Conservation (phyloP, 2,797 vertebrate species). For the Coracias cyanogaster region DNA sequence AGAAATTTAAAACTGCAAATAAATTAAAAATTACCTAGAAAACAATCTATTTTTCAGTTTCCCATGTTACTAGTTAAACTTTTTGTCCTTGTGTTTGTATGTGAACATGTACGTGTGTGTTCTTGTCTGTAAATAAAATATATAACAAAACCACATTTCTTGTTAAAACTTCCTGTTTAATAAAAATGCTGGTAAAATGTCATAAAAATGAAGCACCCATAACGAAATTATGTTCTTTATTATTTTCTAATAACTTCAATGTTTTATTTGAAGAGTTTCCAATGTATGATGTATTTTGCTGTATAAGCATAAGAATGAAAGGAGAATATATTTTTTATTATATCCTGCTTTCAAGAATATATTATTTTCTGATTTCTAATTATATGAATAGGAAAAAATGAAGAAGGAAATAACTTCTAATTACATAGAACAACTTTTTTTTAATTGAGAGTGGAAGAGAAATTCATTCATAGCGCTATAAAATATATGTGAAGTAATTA, state of each 20-base stretch:
- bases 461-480: background rate
- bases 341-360: background rate
- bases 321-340: background rate
- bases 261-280: background rate
- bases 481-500: conserved; percentile 47
- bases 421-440: conserved; percentile 31
- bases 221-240: background rate
- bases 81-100: background rate
- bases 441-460: conserved; percentile 14
- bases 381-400: background rate
- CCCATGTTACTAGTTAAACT: background rate
- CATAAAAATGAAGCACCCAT: background rate
- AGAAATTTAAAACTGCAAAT: background rate
- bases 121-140: background rate
- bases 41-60: background rate
- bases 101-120: background rate
- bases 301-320: background rate
- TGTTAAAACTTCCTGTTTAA: background rate
- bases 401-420: conserved; percentile 46
- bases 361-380: conserved; percentile 22
- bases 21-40: background rate
- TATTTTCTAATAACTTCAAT: background rate
- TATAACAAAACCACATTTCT: background rate
- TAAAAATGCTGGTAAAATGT: background rate
- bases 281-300: background rate